phyloP scores from a whole-genome alignment of 2,888 invertebrate species.

The Lamellibrachia satsuma region DNA sequence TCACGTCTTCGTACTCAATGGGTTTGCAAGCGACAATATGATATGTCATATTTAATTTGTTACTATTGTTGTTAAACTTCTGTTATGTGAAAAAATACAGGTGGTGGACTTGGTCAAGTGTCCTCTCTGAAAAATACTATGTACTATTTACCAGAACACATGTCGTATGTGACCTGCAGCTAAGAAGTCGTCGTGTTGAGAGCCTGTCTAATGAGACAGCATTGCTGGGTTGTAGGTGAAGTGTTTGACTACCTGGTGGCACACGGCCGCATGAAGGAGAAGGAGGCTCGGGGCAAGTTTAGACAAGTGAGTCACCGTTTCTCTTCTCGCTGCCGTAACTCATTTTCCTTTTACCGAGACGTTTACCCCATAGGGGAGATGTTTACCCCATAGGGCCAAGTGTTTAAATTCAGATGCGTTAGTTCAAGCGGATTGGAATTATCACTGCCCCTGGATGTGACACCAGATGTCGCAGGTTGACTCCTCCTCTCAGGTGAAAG shows the following conservation, averaged over 20 bases:
- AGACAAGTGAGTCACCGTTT: constrained; percentile 72
- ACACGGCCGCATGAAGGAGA: constrained; percentile 91
- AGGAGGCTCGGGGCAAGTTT: constrained; percentile 90
- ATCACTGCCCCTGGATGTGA: background rate
- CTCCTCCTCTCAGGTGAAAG: background rate
- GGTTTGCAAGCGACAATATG: no score
- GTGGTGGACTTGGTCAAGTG: no score
- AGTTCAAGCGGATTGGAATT: background rate
- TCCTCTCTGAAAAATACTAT: no score
- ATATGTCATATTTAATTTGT: no score
- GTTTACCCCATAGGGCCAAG: background rate
- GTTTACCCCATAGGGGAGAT: background rate
- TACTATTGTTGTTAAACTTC: no score
- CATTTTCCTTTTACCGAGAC: background rate
- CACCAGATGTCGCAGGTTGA: background rate
- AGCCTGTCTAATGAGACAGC: background rate
- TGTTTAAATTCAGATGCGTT: background rate
- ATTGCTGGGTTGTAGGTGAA: constrained; percentile 71
- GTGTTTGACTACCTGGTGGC: constrained; percentile 92
- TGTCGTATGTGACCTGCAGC: background rate
- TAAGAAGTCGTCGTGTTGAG: background rate
- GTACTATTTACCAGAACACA: no score
- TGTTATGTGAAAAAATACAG: no score
- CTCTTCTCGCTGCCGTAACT: background rate
- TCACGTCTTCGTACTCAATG: no score